Evolutionary conservation across 2,797 vertebrate genomes (phyloP).

Genomic region (Sebastes kiyomatsui): DNA sequence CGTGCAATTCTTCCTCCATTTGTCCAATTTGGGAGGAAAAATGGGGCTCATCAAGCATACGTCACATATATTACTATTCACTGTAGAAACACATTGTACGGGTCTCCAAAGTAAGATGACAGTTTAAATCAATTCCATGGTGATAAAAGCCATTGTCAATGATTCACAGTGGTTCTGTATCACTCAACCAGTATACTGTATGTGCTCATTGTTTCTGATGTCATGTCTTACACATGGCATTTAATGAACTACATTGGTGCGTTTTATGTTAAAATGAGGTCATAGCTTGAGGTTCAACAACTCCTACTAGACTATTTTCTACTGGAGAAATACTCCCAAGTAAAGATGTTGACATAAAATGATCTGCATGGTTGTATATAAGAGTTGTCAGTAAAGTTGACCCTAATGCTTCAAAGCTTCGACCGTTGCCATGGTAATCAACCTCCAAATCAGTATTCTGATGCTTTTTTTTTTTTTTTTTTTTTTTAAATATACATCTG

Average conservation of each 20-base stretch:
- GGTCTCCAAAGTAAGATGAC: slow-evolving; percentile 38
- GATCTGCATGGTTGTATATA: neutral
- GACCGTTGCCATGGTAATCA: too few relatives aligned
- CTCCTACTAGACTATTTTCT: neutral
- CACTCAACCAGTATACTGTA: neutral
- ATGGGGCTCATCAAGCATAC: slow-evolving; percentile 61
- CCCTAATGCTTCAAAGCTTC: too few relatives aligned
- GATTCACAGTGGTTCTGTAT: neutral
- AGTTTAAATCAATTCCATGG: slow-evolving; percentile 38
- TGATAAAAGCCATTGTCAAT: slow-evolving; percentile 21
- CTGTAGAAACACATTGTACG: slow-evolving; percentile 26
- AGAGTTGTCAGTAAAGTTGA: neutral
- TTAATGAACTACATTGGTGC: neutral
- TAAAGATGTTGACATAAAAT: neutral
- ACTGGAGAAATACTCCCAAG: neutral
- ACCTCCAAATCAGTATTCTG: too few relatives aligned
- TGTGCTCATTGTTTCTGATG: slow-evolving; percentile 22
- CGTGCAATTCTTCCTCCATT: slow-evolving; percentile 63
- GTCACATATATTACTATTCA: slow-evolving; percentile 58
- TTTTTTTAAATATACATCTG: too few relatives aligned
- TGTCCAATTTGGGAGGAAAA: slow-evolving; percentile 66
- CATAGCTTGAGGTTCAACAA: neutral
- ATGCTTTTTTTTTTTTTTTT: too few relatives aligned
- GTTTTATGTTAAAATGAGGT: neutral
- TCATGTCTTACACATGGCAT: neutral